These are phyloP conservation scores for Drosophila littoralis DNA, from an alignment of 1,140 invertebrate genomes.

Conservation along the genomic window DNA sequence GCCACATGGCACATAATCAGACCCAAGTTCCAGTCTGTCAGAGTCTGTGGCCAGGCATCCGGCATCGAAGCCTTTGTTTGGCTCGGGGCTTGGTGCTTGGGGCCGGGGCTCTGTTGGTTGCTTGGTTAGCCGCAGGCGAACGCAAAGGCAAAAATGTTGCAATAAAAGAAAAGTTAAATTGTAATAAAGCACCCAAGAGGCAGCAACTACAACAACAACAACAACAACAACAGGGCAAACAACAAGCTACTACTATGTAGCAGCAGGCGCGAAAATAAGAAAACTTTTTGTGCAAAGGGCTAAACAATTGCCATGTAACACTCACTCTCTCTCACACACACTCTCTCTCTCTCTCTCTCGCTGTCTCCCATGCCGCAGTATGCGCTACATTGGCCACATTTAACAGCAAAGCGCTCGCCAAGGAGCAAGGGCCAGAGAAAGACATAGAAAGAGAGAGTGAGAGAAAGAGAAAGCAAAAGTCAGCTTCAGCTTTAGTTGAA, in stretches of 20 bases:
- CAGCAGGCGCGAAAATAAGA: slow-evolving; percentile 68
- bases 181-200: slow-evolving; percentile 76
- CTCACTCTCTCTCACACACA: background rate
- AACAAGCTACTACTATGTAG: slow-evolving; percentile 44
- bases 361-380: background rate
- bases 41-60: slow-evolving; percentile 48
- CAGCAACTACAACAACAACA: slow-evolving; percentile 10
- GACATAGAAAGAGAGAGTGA: too few relatives aligned
- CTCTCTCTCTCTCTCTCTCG: background rate
- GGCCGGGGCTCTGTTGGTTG: slow-evolving; percentile 25
- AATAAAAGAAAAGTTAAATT: slow-evolving; percentile 83
- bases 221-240: slow-evolving; percentile 2
- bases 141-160: slow-evolving; percentile 64
- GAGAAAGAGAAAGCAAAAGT: background rate
- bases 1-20: slow-evolving; percentile 61
- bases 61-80: slow-evolving; percentile 14
- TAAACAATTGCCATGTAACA: slow-evolving; percentile 56
- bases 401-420: slow-evolving; percentile 35
- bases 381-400: slow-evolving; percentile 46
- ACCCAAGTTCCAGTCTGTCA: slow-evolving; percentile 31
- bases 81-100: slow-evolving; percentile 19
- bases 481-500: background rate
- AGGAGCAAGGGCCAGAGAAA: slow-evolving; percentile 13
- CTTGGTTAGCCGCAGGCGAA: slow-evolving; percentile 64
- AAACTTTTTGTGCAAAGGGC: slow-evolving; percentile 67